phyloP scores from a whole-genome alignment of 2,888 invertebrate genomes.

The Harpalus rufipes region DNA sequence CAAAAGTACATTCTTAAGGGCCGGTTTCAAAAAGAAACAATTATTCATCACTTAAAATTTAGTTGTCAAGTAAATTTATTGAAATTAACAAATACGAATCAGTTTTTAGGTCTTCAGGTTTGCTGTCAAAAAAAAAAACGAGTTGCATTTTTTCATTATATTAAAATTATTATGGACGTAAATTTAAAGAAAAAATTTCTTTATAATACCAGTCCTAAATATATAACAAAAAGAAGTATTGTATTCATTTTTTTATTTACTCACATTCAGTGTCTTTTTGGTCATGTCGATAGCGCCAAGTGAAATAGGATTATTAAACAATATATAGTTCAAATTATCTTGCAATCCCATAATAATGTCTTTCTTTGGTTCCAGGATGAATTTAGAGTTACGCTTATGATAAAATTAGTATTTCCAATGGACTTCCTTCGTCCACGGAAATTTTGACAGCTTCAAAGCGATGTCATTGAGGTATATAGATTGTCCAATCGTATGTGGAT shows the following conservation, averaged over 20 bases:
- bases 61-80: too few relatives aligned
- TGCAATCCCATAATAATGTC: constrained; percentile 72
- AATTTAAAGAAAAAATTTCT: too few relatives aligned
- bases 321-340: constrained; percentile 75
- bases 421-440: background rate
- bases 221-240: constrained; percentile 13
- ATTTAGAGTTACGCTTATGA: background rate
- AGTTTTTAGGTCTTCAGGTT: too few relatives aligned
- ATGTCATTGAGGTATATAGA: background rate
- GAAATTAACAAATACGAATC: too few relatives aligned
- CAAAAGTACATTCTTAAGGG: too few relatives aligned
- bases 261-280: constrained; percentile 73
- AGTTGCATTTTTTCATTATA: too few relatives aligned
- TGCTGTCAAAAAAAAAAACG: too few relatives aligned
- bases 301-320: constrained; percentile 76
- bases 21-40: too few relatives aligned
- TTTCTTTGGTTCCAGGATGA: constrained; percentile 19
- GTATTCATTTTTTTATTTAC: constrained; percentile 66
- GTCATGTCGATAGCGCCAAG: constrained; percentile 71
- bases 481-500: background rate
- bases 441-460: constrained; percentile 1
- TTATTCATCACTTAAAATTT: too few relatives aligned
- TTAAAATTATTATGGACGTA: too few relatives aligned
- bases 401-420: background rate
- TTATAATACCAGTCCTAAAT: too few relatives aligned